A percentile compares a stretch with the other conserved stretches of the same genome.
Evolutionary conservation across 2,113 vertebrate genomes (phyloP).

Genomic region (Regulus satrapa): DNA sequence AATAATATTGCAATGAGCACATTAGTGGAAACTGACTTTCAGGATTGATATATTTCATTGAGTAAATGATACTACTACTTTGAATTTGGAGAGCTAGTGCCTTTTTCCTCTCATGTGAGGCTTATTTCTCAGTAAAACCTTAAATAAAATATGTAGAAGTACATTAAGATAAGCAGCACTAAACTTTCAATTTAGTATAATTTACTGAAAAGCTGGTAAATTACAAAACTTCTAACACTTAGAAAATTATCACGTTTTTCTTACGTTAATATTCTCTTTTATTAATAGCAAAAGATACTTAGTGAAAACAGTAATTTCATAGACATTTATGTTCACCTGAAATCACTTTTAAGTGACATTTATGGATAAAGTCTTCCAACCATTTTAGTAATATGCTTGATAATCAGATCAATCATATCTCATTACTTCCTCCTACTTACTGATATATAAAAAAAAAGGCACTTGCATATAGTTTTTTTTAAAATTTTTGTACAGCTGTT

Average conservation of each 20-base stretch:
- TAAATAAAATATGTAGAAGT: conserved; percentile 64
- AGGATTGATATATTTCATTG: conserved; percentile 70
- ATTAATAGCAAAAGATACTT: conserved; percentile 47
- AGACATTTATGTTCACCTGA: conserved; percentile 61
- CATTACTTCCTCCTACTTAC: conserved; percentile 22
- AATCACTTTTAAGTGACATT: conserved; percentile 63
- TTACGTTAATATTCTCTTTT: conserved; percentile 59
- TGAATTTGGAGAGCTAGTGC: background rate
- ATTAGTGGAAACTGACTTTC: conserved; percentile 63
- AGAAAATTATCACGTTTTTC: conserved; percentile 24
- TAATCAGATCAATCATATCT: conserved; percentile 41
- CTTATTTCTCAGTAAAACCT: conserved; percentile 63
- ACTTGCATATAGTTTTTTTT: background rate
- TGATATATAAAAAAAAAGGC: background rate
- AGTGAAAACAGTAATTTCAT: conserved; percentile 38
- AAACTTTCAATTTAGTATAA: conserved; percentile 20
- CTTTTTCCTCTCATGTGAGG: conserved; percentile 19
- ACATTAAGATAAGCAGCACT: conserved; percentile 65
- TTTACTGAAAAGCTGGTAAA: conserved; percentile 45
- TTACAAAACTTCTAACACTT: conserved; percentile 52
- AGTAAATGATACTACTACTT: conserved; percentile 39
- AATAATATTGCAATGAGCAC: conserved; percentile 63
- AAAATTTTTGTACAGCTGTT: background rate
- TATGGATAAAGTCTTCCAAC: conserved; percentile 63
- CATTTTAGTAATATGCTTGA: conserved; percentile 61